Percentiles rank a stretch among this genome's conserved stretches.
Conservation (phyloP, 2,888 invertebrate species). For the Sycophila texana region DNA sequence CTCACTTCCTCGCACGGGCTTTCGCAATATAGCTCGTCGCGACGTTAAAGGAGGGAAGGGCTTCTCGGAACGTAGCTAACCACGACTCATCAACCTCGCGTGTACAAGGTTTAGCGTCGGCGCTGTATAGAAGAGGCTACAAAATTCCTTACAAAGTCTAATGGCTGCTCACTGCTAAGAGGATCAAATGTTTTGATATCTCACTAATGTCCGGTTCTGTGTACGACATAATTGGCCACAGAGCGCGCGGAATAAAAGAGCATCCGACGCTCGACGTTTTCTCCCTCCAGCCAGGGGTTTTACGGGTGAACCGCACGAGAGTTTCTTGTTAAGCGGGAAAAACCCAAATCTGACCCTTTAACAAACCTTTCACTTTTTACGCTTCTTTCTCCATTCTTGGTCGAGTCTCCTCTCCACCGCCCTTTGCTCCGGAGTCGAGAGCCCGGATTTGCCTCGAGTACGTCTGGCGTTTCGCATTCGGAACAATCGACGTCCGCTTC, state of each 20-base stretch:
- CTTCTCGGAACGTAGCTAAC: not conserved
- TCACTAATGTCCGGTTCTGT: no score
- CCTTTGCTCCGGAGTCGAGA: not conserved
- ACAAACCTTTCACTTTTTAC: constrained; percentile 47
- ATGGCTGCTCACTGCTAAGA: not conserved
- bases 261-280: no score
- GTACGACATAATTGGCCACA: no score
- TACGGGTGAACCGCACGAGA: no score
- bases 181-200: no score
- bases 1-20: no score
- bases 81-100: not conserved
- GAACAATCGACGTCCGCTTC: not conserved
- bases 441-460: not conserved
- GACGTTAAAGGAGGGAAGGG: no score
- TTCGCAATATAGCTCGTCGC: no score
- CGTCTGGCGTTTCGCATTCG: not conserved
- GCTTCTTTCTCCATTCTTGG: not conserved
- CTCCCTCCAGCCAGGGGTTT: no score
- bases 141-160: not conserved
- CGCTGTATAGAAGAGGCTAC: no score
- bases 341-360: constrained; percentile 42
- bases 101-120: no score
- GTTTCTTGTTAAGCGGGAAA: constrained; percentile 34
- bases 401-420: not conserved
- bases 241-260: no score